Base-by-base conservation (phyloP, 2,113 vertebrate genomes). In the Coturnix japonica region DNA sequence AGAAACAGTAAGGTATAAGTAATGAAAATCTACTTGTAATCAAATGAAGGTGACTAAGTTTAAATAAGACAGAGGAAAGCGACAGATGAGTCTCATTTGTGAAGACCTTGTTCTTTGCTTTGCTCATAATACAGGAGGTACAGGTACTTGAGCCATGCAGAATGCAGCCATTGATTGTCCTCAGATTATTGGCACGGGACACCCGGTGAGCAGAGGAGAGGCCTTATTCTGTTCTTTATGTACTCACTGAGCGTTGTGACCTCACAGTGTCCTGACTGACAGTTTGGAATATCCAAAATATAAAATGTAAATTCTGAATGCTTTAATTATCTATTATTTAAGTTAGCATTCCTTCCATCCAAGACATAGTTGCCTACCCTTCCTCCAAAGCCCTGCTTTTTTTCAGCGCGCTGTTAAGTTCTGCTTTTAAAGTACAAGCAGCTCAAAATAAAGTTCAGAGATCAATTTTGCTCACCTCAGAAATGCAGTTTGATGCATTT, bases 391-490 rank as follows among this genome's bases (percentile, higher is more conserved):
- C 63, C 60, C n/a, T 59, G 7, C 19, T 13, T 20, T 41, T 10
- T 49, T 85, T 65, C 49, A 59, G 18, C 5, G 93, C 16, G 11
- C 28, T 74, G 31, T 13, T 46, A 3, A 77, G 28, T 43, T 59
- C 64, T 77, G 16, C 49, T 83, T 80, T 90, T 66, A 51, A 85
- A 49, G 33, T 41, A 43, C 31, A 11, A 54, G 9, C 25, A 74
- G 66, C 79, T 65, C 67, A 77, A 49, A 83, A 57, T 30, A 61
- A 85, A 80, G 51, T 77, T 88, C 67, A 89, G 72, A 66, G 17
- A 44, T 74, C 59, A 70, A 63, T 57, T 66, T 80, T 87, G 15
- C 64, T 85, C 46, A 47, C 51, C 37, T 87, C 71, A 77, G 75
- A 91, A 92, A 66, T 56, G 15, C 22, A 33, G 49, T 90, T 85